Percentiles rank a stretch among this genome's conserved stretches.
Evolutionary conservation across 2,888 invertebrate species (phyloP).

Genomic region (Trypoxylon attenuatum): DNA sequence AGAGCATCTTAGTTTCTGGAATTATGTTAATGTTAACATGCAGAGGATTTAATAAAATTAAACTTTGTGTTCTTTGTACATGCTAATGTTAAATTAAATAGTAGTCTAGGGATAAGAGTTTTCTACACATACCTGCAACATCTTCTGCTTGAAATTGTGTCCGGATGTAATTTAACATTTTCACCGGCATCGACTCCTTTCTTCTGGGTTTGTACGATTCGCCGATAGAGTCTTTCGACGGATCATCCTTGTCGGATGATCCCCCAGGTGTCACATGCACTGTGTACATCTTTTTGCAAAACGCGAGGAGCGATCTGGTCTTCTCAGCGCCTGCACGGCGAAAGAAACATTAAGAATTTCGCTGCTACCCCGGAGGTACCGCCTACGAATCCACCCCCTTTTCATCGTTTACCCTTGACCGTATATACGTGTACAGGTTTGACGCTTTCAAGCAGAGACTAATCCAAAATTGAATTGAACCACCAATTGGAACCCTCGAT

Average conservation of each 20-base stretch:
- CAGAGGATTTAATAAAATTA: not conserved
- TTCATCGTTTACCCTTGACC: not conserved
- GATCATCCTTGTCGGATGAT: slow-evolving; percentile 56
- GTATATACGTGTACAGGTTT: too few relatives aligned
- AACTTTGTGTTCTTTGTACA: not conserved
- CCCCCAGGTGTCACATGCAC: slow-evolving; percentile 67
- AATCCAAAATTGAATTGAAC: too few relatives aligned
- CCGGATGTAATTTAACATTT: slow-evolving; percentile 66
- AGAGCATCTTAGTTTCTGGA: too few relatives aligned
- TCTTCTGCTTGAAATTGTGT: slow-evolving; percentile 62
- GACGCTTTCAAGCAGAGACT: too few relatives aligned
- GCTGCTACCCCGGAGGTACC: not conserved
- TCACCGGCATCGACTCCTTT: slow-evolving; percentile 65
- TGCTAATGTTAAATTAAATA: not conserved
- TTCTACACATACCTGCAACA: slow-evolving; percentile 57
- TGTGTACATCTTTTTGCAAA: slow-evolving; percentile 61
- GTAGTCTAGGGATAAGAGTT: not conserved
- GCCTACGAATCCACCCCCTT: not conserved
- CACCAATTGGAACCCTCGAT: too few relatives aligned
- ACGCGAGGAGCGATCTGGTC: not conserved
- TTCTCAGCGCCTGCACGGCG: not conserved
- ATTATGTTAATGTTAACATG: too few relatives aligned
- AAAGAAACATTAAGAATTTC: not conserved
- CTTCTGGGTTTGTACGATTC: slow-evolving; percentile 61
- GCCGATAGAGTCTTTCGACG: slow-evolving; percentile 58